Evolutionary conservation across 2,113 vertebrate genomes (phyloP), one percentile per base, ranked within the genome.

Genomic region (Gulo gulo): DNA sequence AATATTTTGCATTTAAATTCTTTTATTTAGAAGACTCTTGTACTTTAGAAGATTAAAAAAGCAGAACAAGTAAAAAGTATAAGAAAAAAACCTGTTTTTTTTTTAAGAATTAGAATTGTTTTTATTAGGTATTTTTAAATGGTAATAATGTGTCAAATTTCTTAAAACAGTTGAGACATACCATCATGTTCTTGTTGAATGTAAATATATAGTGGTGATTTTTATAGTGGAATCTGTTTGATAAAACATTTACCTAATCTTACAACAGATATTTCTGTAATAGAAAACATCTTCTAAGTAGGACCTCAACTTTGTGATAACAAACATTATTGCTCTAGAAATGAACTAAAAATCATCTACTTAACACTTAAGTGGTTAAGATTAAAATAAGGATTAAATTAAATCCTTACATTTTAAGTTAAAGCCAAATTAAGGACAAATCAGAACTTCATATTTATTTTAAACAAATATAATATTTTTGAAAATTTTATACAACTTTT

Each of bases 361-460:
- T 89, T n/a, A 67, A 83, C 34, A 42, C 29, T 29, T 84, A 76
- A 95, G 71, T 6, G 71, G 34, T 67, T 3, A 65, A 85, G 39
- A 50, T 90, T 82, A 91, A 80, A 94, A 91, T 47, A 65, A 26
- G 4, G 24, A 61, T 61, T 61, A 61, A 61, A 26, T 78, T 84
- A 78, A 73, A 73, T 47, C 31, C 47, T 50, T 81, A 47, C 12
- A 63, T 78, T 95, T 96, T 63, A 89, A 85, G 85, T 94, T 92
- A 83, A 93, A 91, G 1, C 67, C 39, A 91, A 93, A 45, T 65
- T 12, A 81, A 65, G 16, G 2, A 39, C 57, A 82, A 57, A 65
- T 36, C 1, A 88, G 10, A 92, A 87, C 5, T 57, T 93, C 45
- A 87, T 26, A 80, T 84, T 88, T 78, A 86, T 1, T 29, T 55